phyloP scores from a whole-genome alignment of 2,797 vertebrate genomes.

The Thunnus albacares region DNA sequence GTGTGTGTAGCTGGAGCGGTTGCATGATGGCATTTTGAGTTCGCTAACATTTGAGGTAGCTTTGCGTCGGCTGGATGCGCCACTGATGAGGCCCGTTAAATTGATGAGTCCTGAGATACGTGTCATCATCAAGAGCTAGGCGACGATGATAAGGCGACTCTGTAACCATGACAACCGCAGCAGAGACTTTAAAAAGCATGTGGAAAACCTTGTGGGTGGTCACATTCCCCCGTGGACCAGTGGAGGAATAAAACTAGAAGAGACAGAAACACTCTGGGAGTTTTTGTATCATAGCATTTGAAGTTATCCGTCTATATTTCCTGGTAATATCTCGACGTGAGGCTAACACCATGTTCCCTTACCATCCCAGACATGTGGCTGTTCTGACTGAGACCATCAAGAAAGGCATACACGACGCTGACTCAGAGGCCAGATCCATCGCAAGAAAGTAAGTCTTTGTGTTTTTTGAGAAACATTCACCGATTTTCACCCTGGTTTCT shows the following conservation, averaged over 20 bases:
- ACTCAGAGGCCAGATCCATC: constrained; percentile 97
- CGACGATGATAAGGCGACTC: constrained; percentile 7
- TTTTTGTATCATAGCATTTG: neutral
- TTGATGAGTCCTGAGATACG: constrained; percentile 73
- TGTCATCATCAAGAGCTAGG: constrained; percentile 51
- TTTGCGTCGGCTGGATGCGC: constrained; percentile 58
- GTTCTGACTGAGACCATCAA: constrained; percentile 98
- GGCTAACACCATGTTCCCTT: constrained; percentile 73
- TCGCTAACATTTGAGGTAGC: constrained; percentile 67
- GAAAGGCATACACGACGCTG: constrained; percentile 97
- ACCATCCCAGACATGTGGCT: constrained; percentile 92
- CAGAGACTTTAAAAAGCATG: constrained; percentile 76
- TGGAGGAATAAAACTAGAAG: constrained; percentile 23
- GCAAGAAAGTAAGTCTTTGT: constrained; percentile 93
- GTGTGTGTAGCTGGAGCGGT: no score
- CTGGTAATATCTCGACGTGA: neutral
- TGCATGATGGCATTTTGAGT: constrained; percentile 71
- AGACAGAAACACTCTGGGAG: neutral
- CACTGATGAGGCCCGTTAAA: constrained; percentile 78
- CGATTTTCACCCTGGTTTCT: neutral
- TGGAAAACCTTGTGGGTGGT: constrained; percentile 34
- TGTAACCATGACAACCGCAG: constrained; percentile 76
- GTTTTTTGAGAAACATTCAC: neutral
- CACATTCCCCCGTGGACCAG: constrained; percentile 58
- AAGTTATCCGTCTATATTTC: neutral